Evolutionary conservation across 2,888 invertebrate species (phyloP), one percentile per base, ranked within the genome.

Genomic region (Mactromeris polynyma): DNA sequence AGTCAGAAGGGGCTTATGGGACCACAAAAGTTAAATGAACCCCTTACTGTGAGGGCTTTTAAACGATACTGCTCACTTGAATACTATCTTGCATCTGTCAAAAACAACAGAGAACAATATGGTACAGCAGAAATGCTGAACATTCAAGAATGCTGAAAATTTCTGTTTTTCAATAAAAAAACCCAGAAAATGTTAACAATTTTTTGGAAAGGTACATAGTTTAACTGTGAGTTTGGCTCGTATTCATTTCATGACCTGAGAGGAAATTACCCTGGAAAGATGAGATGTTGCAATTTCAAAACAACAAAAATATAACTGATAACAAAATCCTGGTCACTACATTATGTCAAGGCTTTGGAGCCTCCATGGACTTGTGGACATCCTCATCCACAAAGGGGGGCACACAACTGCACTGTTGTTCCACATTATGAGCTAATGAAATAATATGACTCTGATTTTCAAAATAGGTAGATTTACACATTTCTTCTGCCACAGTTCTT

Each of bases 31-130:
- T 26, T 51, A 26, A 38, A 78, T 51, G 40, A 69, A 84, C 51
- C 84, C 83, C 84, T 54, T 46, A 73, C 84, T 78, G 77, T 36
- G 33, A 51, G 78, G 78, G 78, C 46, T 51, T 81, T 79, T 79
- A 73, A 73, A 73, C 11, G 73, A 73, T 19, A 73, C 73, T 33
- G 33, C 36, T 14, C 33, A 73, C 36, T 73, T 36, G 73, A 33
- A 73, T 73, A 36, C 14, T 11, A 73, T 36, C 73, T 40, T 79
- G 40, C n/a, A 26, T 46, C 26, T 79, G 79, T 42, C 79, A 79
- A 46, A 79, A 46, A 26, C 42, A 40, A 31, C 46, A 17, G 21
- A 40, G 1, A 79, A n/a, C 42, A 79, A 40, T 40, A 79, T 79
- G 73, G 19, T 26, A n/a, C 58, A 26, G 46, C 46, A 46, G 46